A percentile compares a stretch with the other conserved stretches of the same genome.
phyloP scores from a whole-genome alignment of 1,140 invertebrate species.

The Conopomorpha cramerella region DNA sequence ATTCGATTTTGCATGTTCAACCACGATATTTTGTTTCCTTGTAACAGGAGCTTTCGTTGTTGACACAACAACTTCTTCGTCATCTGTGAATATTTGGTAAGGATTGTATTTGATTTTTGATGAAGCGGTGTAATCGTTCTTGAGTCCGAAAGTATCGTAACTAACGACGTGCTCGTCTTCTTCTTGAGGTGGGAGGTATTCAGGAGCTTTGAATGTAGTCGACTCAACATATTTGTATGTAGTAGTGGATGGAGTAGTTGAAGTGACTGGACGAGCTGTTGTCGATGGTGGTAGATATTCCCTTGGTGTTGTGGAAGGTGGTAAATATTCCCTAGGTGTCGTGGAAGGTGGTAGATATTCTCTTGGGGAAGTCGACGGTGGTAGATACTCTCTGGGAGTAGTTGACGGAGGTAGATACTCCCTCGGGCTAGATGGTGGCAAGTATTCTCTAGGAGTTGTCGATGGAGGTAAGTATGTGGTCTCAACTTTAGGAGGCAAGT shows the following conservation, averaged over 20 bases:
- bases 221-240: conserved; percentile 20
- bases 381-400: conserved; percentile 5
- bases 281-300: conserved; percentile 4
- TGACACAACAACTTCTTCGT: conserved; percentile 6
- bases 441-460: conserved; percentile 6
- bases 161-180: conserved; percentile 14
- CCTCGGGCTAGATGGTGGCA: conserved; percentile 5
- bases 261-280: conserved; percentile 16
- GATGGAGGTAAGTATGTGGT: conserved; percentile 26
- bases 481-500: conserved; percentile 47
- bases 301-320: conserved; percentile 14
- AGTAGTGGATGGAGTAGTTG: conserved; percentile 22
- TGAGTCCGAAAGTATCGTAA: conserved; percentile 15
- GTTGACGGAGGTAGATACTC: conserved; percentile 23
- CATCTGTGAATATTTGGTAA: conserved; percentile 14
- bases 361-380: conserved; percentile 1
- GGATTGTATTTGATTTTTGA: conserved; percentile 22
- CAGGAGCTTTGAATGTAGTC: conserved; percentile 32
- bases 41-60: conserved; percentile 16
- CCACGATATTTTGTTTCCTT: conserved; percentile 45
- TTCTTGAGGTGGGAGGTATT: conserved; percentile 37
- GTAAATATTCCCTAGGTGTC: conserved; percentile 12
- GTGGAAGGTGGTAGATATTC: background rate
- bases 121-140: conserved; percentile 9
- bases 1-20: conserved; percentile 45